Percentiles rank a stretch among this genome's conserved stretches.
Conservation (phyloP, 2,797 vertebrate species). For the Myotis vivesi region DNA sequence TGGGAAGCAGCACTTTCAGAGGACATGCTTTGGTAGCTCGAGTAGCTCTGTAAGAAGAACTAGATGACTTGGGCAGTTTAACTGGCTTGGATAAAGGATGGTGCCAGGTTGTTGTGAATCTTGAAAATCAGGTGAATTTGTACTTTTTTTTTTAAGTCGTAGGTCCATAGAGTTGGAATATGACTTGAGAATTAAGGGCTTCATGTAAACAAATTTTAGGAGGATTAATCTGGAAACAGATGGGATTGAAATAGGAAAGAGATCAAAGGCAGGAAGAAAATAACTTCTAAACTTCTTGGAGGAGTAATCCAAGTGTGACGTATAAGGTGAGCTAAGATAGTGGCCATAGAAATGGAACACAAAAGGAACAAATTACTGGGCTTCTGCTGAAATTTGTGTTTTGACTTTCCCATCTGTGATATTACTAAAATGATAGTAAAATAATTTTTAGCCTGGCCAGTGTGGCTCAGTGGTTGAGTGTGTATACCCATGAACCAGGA, state of each 20-base stretch:
- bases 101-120: not conserved
- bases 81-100: not conserved
- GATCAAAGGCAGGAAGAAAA: not conserved
- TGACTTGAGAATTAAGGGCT: not conserved
- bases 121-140: not conserved
- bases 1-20: not conserved
- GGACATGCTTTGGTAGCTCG: too few relatives aligned
- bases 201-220: not conserved
- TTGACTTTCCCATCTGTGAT: not conserved
- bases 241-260: not conserved
- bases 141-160: not conserved
- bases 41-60: too few relatives aligned
- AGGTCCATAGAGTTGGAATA: not conserved
- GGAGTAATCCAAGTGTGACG: not conserved
- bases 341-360: not conserved
- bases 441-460: not conserved
- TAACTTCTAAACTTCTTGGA: not conserved
- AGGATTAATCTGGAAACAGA: not conserved
- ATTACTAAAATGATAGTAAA: not conserved
- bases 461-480: not conserved
- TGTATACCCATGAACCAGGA: not conserved
- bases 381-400: not conserved
- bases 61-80: not conserved
- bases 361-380: not conserved
- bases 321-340: not conserved